Evolutionary conservation across 1,140 invertebrate genomes (phyloP).

Genomic region (Lepidurus packardi): DNA sequence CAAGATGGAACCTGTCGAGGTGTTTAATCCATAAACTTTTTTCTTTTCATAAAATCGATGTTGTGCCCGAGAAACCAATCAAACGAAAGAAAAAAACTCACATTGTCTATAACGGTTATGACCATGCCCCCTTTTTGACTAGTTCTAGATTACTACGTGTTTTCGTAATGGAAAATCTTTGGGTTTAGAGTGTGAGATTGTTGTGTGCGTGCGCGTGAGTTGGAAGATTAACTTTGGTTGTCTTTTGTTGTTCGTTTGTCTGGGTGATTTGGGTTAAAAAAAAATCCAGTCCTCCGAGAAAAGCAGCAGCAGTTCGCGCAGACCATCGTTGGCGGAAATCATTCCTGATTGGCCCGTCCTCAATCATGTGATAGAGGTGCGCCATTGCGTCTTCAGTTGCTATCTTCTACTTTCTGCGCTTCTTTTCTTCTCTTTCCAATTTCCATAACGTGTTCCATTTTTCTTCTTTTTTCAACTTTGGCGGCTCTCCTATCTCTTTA

Average conservation of each 20-base stretch:
- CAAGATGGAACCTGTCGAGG: constrained; percentile 52
- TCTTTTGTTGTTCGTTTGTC: constrained; percentile 11
- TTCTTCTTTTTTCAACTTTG: not conserved
- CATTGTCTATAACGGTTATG: constrained; percentile 25
- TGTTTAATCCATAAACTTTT: constrained; percentile 44
- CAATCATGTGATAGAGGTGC: constrained; percentile 53
- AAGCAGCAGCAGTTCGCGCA: constrained; percentile 55
- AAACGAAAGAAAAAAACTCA: constrained; percentile 17
- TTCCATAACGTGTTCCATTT: not conserved
- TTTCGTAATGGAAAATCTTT: not conserved
- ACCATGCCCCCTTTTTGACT: not conserved
- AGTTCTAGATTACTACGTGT: not conserved
- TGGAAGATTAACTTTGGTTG: not conserved
- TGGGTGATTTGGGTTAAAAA: not conserved
- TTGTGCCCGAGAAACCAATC: constrained; percentile 25
- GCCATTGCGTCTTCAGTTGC: constrained; percentile 31
- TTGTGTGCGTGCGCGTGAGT: not conserved
- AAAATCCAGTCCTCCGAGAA: constrained; percentile 12
- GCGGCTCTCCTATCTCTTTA: not conserved
- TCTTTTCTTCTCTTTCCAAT: constrained; percentile 29
- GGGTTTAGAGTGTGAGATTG: not conserved
- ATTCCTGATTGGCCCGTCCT: constrained; percentile 94
- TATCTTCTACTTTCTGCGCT: constrained; percentile 31
- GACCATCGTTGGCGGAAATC: constrained; percentile 84
- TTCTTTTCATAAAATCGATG: not conserved